Evolutionary conservation across 1,140 invertebrate species (phyloP).

Genomic region (Lasioglossum albipes): DNA sequence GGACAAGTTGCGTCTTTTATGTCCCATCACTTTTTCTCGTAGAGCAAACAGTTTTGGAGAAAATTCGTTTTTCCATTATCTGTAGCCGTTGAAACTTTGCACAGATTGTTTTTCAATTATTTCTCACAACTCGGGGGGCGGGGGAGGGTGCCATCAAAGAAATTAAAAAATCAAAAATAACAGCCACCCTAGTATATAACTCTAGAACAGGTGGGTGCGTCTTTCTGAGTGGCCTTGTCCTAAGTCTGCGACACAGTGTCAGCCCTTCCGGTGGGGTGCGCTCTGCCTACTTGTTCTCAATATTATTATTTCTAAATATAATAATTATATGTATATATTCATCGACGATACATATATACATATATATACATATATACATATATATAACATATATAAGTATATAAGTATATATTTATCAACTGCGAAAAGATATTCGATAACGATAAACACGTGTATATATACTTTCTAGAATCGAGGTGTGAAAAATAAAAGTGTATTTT

Average conservation of each 20-base stretch:
- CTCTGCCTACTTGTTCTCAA: constrained; percentile 76
- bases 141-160: too few species aligned
- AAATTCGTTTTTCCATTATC: too few species aligned
- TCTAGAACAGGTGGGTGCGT: constrained; percentile 58
- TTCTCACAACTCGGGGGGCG: too few species aligned
- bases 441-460: constrained; percentile 79
- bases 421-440: constrained; percentile 70
- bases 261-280: constrained; percentile 74
- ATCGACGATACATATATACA: constrained; percentile 40
- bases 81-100: too few species aligned
- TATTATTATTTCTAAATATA: constrained; percentile 70
- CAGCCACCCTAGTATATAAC: background rate
- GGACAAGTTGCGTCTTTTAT: too few species aligned
- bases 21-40: too few species aligned
- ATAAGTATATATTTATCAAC: constrained; percentile 63
- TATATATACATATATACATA: constrained; percentile 36
- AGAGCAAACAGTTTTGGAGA: too few species aligned
- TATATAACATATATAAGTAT: constrained; percentile 48
- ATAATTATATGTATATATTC: constrained; percentile 39
- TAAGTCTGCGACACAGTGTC: constrained; percentile 74
- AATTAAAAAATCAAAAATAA: too few species aligned
- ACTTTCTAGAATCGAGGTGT: constrained; percentile 80
- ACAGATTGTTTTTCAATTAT: too few species aligned
- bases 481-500: constrained; percentile 80
- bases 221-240: constrained; percentile 75